Evolutionary conservation across 2,113 vertebrate species (phyloP).

Genomic region (Anthoscopus minutus): DNA sequence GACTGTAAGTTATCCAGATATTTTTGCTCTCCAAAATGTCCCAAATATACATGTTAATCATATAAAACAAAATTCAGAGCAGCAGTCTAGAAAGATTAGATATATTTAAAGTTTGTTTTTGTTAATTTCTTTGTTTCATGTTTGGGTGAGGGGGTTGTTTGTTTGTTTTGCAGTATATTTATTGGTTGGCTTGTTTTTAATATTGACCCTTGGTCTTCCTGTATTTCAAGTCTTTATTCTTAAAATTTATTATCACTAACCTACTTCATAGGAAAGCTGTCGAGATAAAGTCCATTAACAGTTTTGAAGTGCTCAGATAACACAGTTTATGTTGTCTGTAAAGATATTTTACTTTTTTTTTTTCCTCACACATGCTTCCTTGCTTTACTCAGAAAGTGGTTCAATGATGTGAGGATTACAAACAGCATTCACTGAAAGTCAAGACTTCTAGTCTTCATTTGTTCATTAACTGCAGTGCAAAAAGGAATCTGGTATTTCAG

Average conservation of each 20-base stretch:
- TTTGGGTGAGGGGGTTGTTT: fast-evolving
- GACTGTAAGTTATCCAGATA: not conserved
- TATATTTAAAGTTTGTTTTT: not conserved
- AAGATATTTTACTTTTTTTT: not conserved
- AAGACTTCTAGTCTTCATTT: not conserved
- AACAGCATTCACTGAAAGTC: not conserved
- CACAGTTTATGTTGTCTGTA: not conserved
- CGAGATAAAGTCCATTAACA: not conserved
- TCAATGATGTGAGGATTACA: not conserved
- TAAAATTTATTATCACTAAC: not conserved
- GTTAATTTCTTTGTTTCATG: not conserved
- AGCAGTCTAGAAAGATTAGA: not conserved
- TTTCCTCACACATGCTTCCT: not conserved
- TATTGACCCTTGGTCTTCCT: not conserved
- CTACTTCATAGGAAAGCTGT: not conserved
- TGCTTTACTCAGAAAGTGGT: not conserved
- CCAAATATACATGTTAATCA: not conserved
- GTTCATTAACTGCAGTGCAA: not conserved
- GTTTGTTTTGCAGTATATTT: not conserved
- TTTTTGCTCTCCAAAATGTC: not conserved
- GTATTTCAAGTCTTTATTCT: not conserved
- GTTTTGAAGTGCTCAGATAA: not conserved
- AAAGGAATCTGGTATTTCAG: not conserved
- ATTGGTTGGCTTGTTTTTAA: not conserved
- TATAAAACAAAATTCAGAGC: not conserved